Conservation (phyloP, 2,113 vertebrate genomes). For the Dipodomys merriami region DNA sequence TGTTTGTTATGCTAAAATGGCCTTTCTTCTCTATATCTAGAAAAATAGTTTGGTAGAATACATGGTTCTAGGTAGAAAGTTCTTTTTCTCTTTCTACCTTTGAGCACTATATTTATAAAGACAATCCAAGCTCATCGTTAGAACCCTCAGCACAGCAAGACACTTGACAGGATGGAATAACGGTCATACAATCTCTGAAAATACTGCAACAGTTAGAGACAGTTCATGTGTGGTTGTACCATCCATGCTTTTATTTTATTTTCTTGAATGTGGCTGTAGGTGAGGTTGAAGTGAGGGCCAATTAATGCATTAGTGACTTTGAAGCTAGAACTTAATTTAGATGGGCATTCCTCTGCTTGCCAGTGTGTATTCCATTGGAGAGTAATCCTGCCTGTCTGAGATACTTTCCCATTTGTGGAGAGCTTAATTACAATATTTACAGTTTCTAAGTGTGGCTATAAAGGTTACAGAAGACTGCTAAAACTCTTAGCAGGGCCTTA, state of each 20-base stretch:
- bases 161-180: neutral
- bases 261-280: constrained; percentile 45
- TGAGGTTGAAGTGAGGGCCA: neutral
- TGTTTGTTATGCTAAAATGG: neutral
- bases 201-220: neutral
- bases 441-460: neutral
- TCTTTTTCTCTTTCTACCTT: neutral
- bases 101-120: neutral
- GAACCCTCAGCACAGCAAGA: neutral
- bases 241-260: neutral
- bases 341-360: neutral
- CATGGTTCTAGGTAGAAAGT: neutral
- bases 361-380: neutral
- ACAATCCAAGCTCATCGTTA: neutral
- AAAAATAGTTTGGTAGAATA: constrained; percentile 13
- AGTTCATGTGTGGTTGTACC: neutral
- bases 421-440: neutral
- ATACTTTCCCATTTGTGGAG: neutral
- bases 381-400: neutral
- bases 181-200: neutral
- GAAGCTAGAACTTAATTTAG: constrained; percentile 4
- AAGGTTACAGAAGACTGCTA: neutral
- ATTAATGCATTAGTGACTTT: constrained; percentile 15
- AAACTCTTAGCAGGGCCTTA: constrained; percentile 20
- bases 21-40: constrained; percentile 14